phyloP scores from a whole-genome alignment of 2,797 vertebrate genomes.

The Apogon hyalosoma region DNA sequence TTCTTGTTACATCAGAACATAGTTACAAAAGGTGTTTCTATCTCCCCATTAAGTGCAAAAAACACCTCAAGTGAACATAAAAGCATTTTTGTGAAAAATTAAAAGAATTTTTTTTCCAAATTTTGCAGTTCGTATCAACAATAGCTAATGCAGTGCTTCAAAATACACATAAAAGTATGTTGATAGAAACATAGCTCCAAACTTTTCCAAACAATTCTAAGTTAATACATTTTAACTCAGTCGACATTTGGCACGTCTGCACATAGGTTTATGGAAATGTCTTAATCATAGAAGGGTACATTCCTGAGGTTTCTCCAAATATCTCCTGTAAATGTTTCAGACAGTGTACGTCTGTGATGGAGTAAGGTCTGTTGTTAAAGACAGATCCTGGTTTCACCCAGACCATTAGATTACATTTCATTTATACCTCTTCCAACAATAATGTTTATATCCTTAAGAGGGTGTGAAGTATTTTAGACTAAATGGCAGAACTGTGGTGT shows the following conservation, averaged over 20 bases:
- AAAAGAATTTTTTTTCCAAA: too few relatives aligned
- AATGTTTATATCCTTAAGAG: constrained; percentile 78
- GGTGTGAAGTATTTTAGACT: constrained; percentile 69
- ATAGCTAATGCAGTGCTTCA: too few relatives aligned
- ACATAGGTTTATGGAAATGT: constrained; percentile 49
- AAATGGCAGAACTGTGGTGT: constrained; percentile 55
- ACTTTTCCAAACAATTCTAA: constrained; percentile 10
- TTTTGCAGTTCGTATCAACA: too few relatives aligned
- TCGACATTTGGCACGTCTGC: constrained; percentile 19
- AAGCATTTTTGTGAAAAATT: too few relatives aligned
- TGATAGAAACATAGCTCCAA: too few relatives aligned
- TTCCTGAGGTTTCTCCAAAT: constrained; percentile 61
- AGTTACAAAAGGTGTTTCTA: too few relatives aligned
- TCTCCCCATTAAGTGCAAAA: too few relatives aligned
- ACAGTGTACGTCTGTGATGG: constrained; percentile 31
- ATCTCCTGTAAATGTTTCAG: constrained; percentile 49
- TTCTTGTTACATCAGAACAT: too few relatives aligned
- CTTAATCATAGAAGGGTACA: constrained; percentile 51
- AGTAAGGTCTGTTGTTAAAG: constrained; percentile 63
- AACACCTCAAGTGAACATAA: too few relatives aligned
- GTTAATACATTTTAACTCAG: constrained; percentile 10
- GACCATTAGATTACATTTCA: constrained; percentile 66
- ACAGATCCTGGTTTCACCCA: constrained; percentile 68
- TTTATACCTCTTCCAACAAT: constrained; percentile 70
- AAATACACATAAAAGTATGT: too few relatives aligned